Evolutionary conservation across 2,113 vertebrate species (phyloP), one percentile per base, ranked within the genome.

Genomic region (Helogale parvula): DNA sequence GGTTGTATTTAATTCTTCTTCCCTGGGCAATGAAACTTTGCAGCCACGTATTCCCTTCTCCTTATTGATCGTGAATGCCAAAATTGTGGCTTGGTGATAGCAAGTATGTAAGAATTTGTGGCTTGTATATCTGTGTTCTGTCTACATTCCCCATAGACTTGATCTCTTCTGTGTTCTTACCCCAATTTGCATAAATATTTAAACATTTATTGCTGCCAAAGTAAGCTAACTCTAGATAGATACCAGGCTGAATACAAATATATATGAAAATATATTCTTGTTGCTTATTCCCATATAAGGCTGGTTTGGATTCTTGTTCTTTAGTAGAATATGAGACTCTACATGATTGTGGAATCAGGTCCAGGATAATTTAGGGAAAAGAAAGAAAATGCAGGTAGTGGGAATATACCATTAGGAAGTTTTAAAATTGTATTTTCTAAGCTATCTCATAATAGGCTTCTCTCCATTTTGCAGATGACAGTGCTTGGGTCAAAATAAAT

Each of bases 1-100:
- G n/a, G 63, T 31, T 88, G 25, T 88, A 90, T 19, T 91, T 93
- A 95, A 69, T 66, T 96, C 35, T 88, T 90, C 21, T 88, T 90
- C 21, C 50, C 33, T 91, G 16, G 27, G 52, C 13, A 88, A 1
- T 95, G 60, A 93, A 72, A 19, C 21, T 79, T 0, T 79, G 25
- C 60, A 80, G 11, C 41, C 65, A 52, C 45, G 19, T 50, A 71
- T 69, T 69, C 31, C 16, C 15, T 96, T 96, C 3, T 66, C 14
- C 31, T 85, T 96, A 29, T 17, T 81, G 57, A 77, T 33, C 23
- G 23, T 83, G 27, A 95, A 7, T 57, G 23, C 31, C 41, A 84
- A 54, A 88, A 81, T 76, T 74, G 27, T 94, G 66, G 11, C 41
- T 90, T 25, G 27, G 19, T 27, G n/a, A 52, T 66, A 77, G 21